Evolutionary conservation across 2,113 vertebrate genomes (phyloP).

Genomic region (Erinaceus europaeus): DNA sequence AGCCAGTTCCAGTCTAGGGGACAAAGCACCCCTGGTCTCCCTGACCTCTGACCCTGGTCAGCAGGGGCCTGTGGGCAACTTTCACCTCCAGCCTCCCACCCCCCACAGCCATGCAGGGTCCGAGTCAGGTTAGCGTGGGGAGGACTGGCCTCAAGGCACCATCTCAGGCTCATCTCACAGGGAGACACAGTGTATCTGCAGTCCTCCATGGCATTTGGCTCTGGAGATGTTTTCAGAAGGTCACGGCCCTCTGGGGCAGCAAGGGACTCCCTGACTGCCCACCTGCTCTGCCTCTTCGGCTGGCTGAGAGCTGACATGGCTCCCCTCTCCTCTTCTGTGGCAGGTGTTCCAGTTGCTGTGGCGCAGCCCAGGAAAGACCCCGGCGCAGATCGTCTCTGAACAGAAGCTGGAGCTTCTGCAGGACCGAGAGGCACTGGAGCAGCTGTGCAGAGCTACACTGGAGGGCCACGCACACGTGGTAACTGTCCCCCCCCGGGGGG

Average conservation of each 20-base stretch:
- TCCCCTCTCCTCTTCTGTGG: background rate
- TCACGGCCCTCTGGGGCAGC: background rate
- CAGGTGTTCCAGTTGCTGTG: constrained; percentile 88
- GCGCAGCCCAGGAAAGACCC: constrained; percentile 84
- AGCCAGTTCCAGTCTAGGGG: background rate
- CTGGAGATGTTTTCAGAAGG: background rate
- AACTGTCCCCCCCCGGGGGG: too few relatives aligned
- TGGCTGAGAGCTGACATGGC: too few relatives aligned
- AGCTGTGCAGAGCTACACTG: constrained; percentile 89
- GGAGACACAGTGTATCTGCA: rapidly evolving
- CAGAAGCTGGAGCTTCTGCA: constrained; percentile 87
- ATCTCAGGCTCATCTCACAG: too few relatives aligned
- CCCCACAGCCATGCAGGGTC: too few relatives aligned
- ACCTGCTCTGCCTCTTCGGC: background rate
- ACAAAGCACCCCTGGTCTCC: too few relatives aligned
- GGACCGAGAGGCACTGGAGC: constrained; percentile 84
- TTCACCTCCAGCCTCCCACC: too few relatives aligned
- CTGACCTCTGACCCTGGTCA: background rate
- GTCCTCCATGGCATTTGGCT: background rate
- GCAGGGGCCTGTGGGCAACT: background rate
- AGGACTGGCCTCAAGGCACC: too few relatives aligned
- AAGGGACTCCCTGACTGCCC: too few relatives aligned
- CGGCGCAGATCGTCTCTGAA: constrained; percentile 87
- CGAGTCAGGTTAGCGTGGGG: too few relatives aligned
- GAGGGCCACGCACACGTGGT: constrained; percentile 89